Evolutionary conservation across 2,113 vertebrate species (phyloP).

Genomic region (Anguilla rostrata): DNA sequence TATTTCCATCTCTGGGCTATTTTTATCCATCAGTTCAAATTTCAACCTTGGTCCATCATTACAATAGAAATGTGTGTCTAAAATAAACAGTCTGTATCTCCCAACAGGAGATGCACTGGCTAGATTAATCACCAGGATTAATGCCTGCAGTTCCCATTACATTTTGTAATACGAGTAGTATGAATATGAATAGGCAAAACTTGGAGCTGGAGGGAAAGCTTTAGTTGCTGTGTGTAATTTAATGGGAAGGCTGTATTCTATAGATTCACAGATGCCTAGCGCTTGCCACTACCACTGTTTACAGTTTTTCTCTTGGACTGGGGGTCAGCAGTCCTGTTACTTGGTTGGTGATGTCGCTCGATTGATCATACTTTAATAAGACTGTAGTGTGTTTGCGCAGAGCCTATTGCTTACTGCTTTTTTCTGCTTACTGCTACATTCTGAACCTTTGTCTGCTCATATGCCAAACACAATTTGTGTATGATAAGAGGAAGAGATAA

Average conservation of each 20-base stretch:
- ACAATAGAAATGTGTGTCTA: background rate
- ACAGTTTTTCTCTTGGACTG: background rate
- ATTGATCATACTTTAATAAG: background rate
- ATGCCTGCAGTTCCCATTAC: background rate
- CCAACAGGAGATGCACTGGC: background rate
- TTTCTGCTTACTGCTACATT: background rate
- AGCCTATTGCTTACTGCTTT: background rate
- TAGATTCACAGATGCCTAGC: background rate
- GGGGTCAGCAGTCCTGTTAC: background rate
- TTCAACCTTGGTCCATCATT: background rate
- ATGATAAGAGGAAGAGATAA: background rate
- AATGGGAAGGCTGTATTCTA: background rate
- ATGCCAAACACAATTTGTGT: background rate
- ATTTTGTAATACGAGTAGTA: background rate
- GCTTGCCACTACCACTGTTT: background rate
- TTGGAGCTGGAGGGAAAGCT: background rate
- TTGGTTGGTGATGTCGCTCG: background rate
- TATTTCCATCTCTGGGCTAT: background rate
- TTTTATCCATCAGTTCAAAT: background rate
- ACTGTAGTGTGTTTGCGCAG: background rate
- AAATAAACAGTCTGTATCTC: background rate
- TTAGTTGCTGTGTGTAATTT: background rate
- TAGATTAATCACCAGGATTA: background rate
- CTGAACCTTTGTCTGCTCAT: background rate
- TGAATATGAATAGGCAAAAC: background rate